These are phyloP conservation scores for Limnephilus rhombicus DNA, from an alignment of 2,888 invertebrate species.

Conservation along the genomic window DNA sequence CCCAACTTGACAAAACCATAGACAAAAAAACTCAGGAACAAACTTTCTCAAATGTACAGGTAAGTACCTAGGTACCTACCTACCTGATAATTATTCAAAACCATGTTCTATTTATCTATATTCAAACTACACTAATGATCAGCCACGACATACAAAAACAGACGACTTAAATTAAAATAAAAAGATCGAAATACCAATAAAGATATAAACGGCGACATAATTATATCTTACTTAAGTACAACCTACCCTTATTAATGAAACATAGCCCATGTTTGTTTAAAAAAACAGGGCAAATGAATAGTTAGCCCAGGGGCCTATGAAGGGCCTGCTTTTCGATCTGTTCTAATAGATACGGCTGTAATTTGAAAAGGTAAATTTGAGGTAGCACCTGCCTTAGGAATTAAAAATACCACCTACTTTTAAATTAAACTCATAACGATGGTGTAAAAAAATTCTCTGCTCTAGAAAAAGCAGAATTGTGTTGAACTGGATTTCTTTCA, in stretches of 20 bases:
- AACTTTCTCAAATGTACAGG: neutral
- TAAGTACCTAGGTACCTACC: neutral
- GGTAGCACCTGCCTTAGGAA: slow-evolving; percentile 25
- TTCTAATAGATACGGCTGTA: slow-evolving; percentile 15
- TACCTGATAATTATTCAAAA: neutral
- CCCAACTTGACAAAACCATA: neutral
- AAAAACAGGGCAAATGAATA: slow-evolving; percentile 27
- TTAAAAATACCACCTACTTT: neutral
- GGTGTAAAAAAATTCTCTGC: neutral
- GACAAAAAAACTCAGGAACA: neutral
- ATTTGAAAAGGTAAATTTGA: slow-evolving; percentile 32
- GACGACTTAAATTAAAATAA: neutral
- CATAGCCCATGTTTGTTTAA: slow-evolving; percentile 14
- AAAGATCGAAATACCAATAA: slow-evolving; percentile 17
- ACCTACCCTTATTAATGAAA: slow-evolving; percentile 30
- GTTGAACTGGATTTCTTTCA: neutral
- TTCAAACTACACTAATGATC: neutral
- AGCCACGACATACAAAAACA: neutral
- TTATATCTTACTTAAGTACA: slow-evolving; percentile 29
- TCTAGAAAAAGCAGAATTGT: neutral
- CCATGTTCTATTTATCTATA: neutral
- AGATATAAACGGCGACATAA: slow-evolving; percentile 13
- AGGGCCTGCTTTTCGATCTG: neutral
- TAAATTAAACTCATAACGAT: neutral
- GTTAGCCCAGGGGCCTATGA: neutral